A percentile compares a stretch with the other conserved stretches of the same genome.
phyloP scores from a whole-genome alignment of 2,113 vertebrate genomes.

The Cacatua alba region DNA sequence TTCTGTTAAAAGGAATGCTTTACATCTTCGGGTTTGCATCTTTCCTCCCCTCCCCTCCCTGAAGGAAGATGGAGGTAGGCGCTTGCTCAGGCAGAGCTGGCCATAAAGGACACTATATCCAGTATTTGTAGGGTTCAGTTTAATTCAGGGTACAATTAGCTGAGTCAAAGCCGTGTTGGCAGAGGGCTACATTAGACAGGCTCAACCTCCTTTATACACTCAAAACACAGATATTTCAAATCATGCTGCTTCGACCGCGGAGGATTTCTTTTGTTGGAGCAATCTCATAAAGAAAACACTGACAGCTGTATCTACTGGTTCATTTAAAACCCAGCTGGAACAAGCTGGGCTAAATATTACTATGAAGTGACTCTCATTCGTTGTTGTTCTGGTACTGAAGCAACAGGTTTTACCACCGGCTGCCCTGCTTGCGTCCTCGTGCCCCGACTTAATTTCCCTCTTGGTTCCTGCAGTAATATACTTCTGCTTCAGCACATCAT shows the following conservation, averaged over 20 bases:
- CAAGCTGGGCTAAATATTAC: conserved; percentile 35
- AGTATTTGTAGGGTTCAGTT: neutral
- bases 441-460: conserved; percentile 4
- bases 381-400: conserved; percentile 22
- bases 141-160: neutral
- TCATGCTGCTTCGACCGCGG: neutral
- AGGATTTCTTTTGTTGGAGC: conserved; percentile 34
- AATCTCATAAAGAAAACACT: conserved; percentile 41
- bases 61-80: neutral
- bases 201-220: neutral
- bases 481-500: neutral
- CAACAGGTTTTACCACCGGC: conserved; percentile 23
- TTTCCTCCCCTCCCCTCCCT: neutral
- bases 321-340: conserved; percentile 62
- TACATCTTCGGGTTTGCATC: neutral
- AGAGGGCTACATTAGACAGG: neutral
- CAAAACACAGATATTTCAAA: neutral
- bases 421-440: neutral
- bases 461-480: neutral
- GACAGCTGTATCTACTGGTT: conserved; percentile 46
- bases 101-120: neutral
- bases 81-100: neutral
- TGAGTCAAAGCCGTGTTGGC: neutral
- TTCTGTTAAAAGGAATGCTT: neutral
- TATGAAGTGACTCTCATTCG: neutral